Percentiles rank a stretch among this genome's conserved stretches.
Evolutionary conservation across 2,797 vertebrate genomes (phyloP).

Genomic region (Microchirus variegatus): DNA sequence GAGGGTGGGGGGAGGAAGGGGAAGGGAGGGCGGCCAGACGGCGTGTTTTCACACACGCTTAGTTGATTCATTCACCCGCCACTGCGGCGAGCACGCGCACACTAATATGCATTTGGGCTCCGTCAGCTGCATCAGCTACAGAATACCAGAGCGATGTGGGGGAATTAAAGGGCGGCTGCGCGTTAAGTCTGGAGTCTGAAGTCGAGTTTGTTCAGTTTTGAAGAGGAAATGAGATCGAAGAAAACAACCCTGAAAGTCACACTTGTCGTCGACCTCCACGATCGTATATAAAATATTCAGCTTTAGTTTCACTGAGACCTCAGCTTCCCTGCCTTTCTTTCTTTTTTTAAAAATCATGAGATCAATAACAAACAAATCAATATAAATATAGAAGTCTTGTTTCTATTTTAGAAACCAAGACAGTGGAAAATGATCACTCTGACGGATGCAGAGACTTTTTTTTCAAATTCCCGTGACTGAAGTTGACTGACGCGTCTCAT

Average conservation of each 20-base stretch:
- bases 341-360: neutral
- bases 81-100: constrained; percentile 26
- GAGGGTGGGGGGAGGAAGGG: constrained; percentile 1
- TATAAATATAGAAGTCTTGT: neutral
- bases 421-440: too few species aligned
- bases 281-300: too few species aligned
- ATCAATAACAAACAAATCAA: neutral
- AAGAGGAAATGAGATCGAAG: too few species aligned
- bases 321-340: too few species aligned
- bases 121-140: constrained; percentile 54
- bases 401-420: neutral
- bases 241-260: too few species aligned
- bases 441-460: too few species aligned
- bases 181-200: too few species aligned
- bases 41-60: constrained; percentile 59
- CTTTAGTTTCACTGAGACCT: too few species aligned
- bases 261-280: too few species aligned
- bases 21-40: constrained; percentile 44
- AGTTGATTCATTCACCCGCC: constrained; percentile 66
- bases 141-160: constrained; percentile 30
- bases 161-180: constrained; percentile 51
- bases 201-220: too few species aligned
- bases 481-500: too few species aligned
- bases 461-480: too few species aligned
- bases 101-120: constrained; percentile 53